Base-by-base conservation (phyloP, 2,888 invertebrate species). In the Heliconius sara region DNA sequence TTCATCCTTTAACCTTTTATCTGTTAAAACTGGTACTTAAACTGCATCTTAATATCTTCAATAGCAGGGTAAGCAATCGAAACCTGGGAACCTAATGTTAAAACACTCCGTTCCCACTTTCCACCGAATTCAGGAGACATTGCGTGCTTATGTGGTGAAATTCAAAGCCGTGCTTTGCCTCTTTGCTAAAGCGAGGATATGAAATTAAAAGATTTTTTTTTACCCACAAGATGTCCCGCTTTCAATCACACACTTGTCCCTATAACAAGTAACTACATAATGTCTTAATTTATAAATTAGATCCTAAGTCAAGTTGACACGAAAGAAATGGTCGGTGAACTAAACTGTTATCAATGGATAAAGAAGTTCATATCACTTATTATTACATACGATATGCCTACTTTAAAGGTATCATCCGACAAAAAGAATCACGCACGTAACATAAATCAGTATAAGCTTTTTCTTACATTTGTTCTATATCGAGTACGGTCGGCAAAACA, bases 351-450 rank as follows among this genome's bases (percentile, higher is more conserved):
- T 63, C n/a, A 34, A 34, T 57, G 22, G n/a, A 75, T 27, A 43
- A 57, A 34, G 22, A n/a, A n/a, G 57, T 30, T 30, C 57, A 57
- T 60, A 73, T 73, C 72, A 57, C n/a, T 34, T 57, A n/a, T 34
- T 73, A 73, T 57, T 39, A 19, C 63, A 65, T 47, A 75, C 65
- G 34, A 57, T 66, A 78, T 43, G 52, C 74, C 63, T 68, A 74
- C 57, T 73, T 71, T 52, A 71, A 80, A 77, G 57, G 65, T 30
- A 30, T 73, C 71, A 84, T 85, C 84, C 83, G 80, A 87, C 86
- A 87, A 88, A 87, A 88, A 77, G 63, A 65, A 75, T 72, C 83
- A 83, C 83, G 83, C 83, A 67, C 71, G 43, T 30, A 74, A 78
- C 82, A 83, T 83, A 83, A 83, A 83, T 83, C 80, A 65, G 70